phyloP scores from a whole-genome alignment of 2,797 vertebrate genomes.

The Eulemur mongoz region DNA sequence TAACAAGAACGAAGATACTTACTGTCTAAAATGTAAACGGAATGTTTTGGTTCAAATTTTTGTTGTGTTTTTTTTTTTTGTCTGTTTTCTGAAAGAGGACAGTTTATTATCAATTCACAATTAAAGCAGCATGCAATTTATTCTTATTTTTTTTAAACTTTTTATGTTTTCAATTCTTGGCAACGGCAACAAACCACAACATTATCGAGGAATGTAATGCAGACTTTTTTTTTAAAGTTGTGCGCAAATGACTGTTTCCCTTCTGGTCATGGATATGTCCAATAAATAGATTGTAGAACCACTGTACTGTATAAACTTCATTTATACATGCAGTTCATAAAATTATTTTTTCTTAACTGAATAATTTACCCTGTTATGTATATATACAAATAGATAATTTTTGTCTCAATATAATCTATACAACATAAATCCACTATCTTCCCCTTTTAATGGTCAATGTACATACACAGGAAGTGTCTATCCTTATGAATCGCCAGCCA shows the following conservation, averaged over 20 bases:
- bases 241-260: slow-evolving; percentile 99
- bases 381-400: slow-evolving; percentile 99
- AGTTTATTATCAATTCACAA: slow-evolving; percentile 98
- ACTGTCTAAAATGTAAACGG: slow-evolving; percentile 99
- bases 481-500: slow-evolving; percentile 99
- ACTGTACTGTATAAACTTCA: slow-evolving; percentile 99
- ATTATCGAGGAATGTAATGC: slow-evolving; percentile 98
- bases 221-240: slow-evolving; percentile 91
- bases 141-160: slow-evolving; percentile 88
- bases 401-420: slow-evolving; percentile 99
- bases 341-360: slow-evolving; percentile 98
- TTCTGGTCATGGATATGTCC: slow-evolving; percentile 99
- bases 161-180: slow-evolving; percentile 96
- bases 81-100: slow-evolving; percentile 92
- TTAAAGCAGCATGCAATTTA: slow-evolving; percentile 99
- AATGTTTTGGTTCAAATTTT: slow-evolving; percentile 97
- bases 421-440: slow-evolving; percentile 98
- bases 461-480: slow-evolving; percentile 99
- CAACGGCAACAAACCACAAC: slow-evolving; percentile 99
- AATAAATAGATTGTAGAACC: slow-evolving; percentile 99
- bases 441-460: slow-evolving; percentile 99
- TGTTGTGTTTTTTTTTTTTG: slow-evolving; percentile 56
- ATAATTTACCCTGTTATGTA: slow-evolving; percentile 99
- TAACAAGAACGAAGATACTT: slow-evolving; percentile 96
- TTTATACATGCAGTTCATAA: slow-evolving; percentile 99